phyloP scores from a whole-genome alignment of 2,797 vertebrate species.

The Paratrypauchen microcephalus region DNA sequence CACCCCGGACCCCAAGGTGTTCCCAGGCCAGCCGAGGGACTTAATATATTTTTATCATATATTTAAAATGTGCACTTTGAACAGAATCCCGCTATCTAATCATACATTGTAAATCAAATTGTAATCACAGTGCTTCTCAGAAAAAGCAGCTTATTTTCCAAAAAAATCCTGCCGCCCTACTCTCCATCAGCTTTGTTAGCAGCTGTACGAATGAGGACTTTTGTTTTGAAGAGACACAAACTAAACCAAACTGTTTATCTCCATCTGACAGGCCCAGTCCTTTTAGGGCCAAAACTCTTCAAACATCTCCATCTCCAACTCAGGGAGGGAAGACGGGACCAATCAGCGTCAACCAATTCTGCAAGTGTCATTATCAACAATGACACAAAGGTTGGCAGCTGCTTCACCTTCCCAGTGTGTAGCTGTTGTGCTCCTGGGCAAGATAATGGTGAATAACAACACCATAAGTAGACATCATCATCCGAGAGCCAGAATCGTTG shows the following conservation, averaged over 20 bases:
- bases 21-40: too few species aligned
- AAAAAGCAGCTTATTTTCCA: too few species aligned
- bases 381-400: not conserved
- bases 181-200: not conserved
- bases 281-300: constrained; percentile 46
- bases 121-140: too few species aligned
- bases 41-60: too few species aligned
- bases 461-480: not conserved
- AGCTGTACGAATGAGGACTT: constrained; percentile 1
- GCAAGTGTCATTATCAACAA: not conserved
- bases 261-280: constrained; percentile 30
- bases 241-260: constrained; percentile 35
- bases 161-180: not conserved
- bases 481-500: too few species aligned
- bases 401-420: not conserved
- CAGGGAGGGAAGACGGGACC: constrained; percentile 17
- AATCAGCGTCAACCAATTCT: not conserved
- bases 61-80: too few species aligned
- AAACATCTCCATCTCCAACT: constrained; percentile 16
- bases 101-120: too few species aligned
- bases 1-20: too few species aligned
- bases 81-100: too few species aligned
- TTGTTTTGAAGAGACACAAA: constrained; percentile 50
- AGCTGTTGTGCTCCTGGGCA: not conserved
- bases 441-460: not conserved